phyloP scores from a whole-genome alignment of 1,140 invertebrate genomes.

The Drosophila melanica region DNA sequence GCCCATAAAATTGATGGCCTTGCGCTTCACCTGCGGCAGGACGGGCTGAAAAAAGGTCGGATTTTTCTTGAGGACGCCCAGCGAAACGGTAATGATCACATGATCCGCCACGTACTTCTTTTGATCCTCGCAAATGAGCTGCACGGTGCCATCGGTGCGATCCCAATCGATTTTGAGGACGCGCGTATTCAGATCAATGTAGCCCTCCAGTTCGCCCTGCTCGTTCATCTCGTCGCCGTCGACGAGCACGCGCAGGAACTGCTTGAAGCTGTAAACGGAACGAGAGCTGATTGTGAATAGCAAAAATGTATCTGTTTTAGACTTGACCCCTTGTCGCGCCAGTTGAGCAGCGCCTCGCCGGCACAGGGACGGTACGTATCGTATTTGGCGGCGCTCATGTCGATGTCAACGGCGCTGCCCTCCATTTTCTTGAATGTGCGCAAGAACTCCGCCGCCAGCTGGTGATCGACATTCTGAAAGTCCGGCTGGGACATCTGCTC shows the following conservation, averaged over 20 bases:
- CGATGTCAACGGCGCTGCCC: conserved; percentile 85
- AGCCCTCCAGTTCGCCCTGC: conserved; percentile 38
- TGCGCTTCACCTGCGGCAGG: conserved; percentile 86
- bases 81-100: conserved; percentile 88
- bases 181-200: conserved; percentile 80
- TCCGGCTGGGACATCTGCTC: not conserved
- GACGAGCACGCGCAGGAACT: conserved; percentile 85
- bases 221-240: conserved; percentile 83
- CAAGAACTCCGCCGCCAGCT: conserved; percentile 82
- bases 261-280: conserved; percentile 29
- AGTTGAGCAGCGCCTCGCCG: conserved; percentile 86
- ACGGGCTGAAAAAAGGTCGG: conserved; percentile 85
- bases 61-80: conserved; percentile 89
- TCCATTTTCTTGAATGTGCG: conserved; percentile 85
- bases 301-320: too few relatives aligned
- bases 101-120: conserved; percentile 86
- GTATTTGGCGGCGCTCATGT: conserved; percentile 85
- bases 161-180: conserved; percentile 84
- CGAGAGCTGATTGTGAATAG: not conserved
- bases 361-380: conserved; percentile 85
- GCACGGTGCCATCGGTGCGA: conserved; percentile 18
- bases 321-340: conserved; percentile 86
- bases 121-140: conserved; percentile 86
- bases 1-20: conserved; percentile 87
- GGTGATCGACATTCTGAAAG: conserved; percentile 16